Evolutionary conservation across 2,113 vertebrate species (phyloP).

Genomic region (Leptobrachium ailaonicum): DNA sequence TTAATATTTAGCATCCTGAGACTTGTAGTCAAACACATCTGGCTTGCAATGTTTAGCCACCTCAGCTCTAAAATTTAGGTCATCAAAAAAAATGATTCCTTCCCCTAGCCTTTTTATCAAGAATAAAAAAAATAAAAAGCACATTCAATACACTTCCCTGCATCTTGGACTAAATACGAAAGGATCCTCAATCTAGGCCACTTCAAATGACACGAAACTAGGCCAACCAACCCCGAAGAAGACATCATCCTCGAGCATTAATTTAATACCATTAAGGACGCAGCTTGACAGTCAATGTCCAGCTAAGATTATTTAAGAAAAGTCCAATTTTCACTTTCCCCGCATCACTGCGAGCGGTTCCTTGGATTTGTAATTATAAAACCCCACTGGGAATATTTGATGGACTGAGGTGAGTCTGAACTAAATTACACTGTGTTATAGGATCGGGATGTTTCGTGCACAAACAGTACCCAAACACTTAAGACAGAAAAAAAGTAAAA

Average conservation of each 20-base stretch:
- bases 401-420: not conserved
- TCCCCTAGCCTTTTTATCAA: no score
- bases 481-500: no score
- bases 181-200: not conserved
- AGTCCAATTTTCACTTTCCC: not conserved
- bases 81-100: no score
- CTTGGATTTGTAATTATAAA: not conserved
- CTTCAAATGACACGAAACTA: not conserved
- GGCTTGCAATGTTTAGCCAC: no score
- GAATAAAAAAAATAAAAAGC: no score
- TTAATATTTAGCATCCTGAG: no score
- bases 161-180: no score
- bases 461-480: no score
- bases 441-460: no score
- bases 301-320: not conserved
- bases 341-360: not conserved
- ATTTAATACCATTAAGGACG: not conserved
- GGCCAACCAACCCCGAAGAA: not conserved
- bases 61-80: no score
- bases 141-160: no score
- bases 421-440: not conserved
- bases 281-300: not conserved
- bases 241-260: not conserved
- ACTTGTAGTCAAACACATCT: no score
- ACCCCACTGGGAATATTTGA: not conserved